Evolutionary conservation across 2,888 invertebrate species (phyloP), one percentile per base, ranked within the genome.

Genomic region (Ypsolopha scabrella): DNA sequence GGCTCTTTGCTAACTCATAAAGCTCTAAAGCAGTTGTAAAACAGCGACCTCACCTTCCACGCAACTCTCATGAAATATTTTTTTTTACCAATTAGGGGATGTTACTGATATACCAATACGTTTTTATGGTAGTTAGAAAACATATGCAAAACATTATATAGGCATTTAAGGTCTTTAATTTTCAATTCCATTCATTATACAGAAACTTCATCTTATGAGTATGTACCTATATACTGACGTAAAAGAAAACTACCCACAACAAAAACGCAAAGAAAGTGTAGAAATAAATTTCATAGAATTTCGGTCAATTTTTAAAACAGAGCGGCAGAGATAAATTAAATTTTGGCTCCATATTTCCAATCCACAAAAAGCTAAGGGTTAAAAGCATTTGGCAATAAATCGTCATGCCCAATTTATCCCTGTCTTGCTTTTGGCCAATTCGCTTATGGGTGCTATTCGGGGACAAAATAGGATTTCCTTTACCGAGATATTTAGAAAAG

Each of bases 381-480:
- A 80, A 83, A 74, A 83, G 83, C 81, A 76, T 81, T 83, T 67
- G 76, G 77, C 70, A 71, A 85, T 85, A 83, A 85, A 85, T 85
- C 80, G 65, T 69, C 63, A 63, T 66, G 69, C 64, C 74, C 78
- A 79, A 81, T 82, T 80, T 80, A 80, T 78, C 75, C 71, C 71
- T 75, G 75, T 75, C 76, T 71, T 67, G 68, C 64, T 69, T 74
- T 75, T 67, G 72, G 69, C 67, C 66, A 67, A 48, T 51, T 44
- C 72, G 65, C 74, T 78, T 75, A 74, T 60, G 60, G 60, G 58
- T 60, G 70, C 77, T 75, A 75, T 76, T 76, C 72, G 60, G 62
- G 70, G 67, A 65, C 65, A 61, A 64, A 70, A 70, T 65, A 61
- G 68, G 67, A 63, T 74, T 73, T 72, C 71, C 73, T 76, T 72